Base-by-base conservation (phyloP, 1,140 invertebrate genomes). In the Thaumetopoea pityocampa region DNA sequence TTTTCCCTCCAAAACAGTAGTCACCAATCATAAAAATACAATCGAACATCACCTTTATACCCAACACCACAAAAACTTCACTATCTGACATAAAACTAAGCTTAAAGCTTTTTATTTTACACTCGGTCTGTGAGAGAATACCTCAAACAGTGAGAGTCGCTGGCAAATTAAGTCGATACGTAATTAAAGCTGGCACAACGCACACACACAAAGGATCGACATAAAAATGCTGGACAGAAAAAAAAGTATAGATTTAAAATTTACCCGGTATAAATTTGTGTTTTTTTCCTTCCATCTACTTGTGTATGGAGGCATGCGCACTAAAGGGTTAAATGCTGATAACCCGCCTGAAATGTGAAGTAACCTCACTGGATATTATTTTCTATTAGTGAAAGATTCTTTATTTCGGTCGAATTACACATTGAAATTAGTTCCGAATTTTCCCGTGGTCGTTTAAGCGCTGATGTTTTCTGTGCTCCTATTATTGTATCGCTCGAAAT, bases 191-290 rank as follows among this genome's bases (percentile, higher is more conserved):
- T 63, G 68, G 66, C 67, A 68, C 67, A 57, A 78, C 80, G 67
- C 77, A 85, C 79, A 82, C 76, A 82, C 55, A 69, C 65, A 79
- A 70, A 80, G 80, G 64, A 69, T 76, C 74, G 69, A 79, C 74
- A 76, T 78, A 82, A 82, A 79, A 82, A 78, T 77, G 72, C 66
- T 55, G 58, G 67, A 67, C 54, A 57, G 57, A 60, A 73, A 85
- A 85, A 85, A 83, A 84, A 82, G 80, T 84, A 83, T 84, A 85
- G 72, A 68, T 83, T 78, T 79, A 79, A 79, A 83, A 81, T 85
- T 85, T 85, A 58, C 80, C 82, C 80, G 83, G 83, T 79, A 85
- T 84, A 85, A 82, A 80, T 83, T 83, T 77, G 77, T 83, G 78
- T 85, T 85, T 85, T 85, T 85, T 84, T 82, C 72, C 67, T 63